A percentile compares a stretch with the other conserved stretches of the same genome.
Evolutionary conservation across 2,797 vertebrate species (phyloP).

Genomic region (Poecilia wingei): DNA sequence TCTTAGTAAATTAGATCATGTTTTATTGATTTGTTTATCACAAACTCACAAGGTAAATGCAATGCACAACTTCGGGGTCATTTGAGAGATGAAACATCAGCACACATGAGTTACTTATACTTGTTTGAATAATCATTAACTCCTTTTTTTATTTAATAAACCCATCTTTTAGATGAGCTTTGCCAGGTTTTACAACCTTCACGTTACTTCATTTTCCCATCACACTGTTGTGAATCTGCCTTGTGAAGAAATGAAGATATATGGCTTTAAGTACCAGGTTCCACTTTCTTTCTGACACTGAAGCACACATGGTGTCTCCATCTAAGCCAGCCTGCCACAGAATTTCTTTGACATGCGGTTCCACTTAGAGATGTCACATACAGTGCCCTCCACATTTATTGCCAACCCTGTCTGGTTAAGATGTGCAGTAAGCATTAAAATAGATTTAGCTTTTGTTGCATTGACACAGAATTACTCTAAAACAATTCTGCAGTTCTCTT

Average conservation of each 20-base stretch:
- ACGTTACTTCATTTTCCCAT: neutral
- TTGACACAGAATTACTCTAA: neutral
- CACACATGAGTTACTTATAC: slow-evolving; percentile 18
- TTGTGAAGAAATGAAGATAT: neutral
- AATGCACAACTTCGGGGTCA: slow-evolving; percentile 45
- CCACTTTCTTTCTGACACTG: neutral
- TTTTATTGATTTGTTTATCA: slow-evolving; percentile 50
- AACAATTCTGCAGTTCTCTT: neutral
- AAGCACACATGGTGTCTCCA: neutral
- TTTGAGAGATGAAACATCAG: slow-evolving; percentile 43
- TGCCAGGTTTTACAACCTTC: neutral
- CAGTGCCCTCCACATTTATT: neutral
- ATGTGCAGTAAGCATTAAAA: neutral
- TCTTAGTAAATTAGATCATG: slow-evolving; percentile 24
- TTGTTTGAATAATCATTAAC: slow-evolving; percentile 40
- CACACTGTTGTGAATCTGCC: neutral
- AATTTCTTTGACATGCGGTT: neutral
- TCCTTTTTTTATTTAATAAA: slow-evolving; percentile 44
- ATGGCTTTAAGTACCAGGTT: neutral
- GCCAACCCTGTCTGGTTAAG: neutral
- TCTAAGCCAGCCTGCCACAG: neutral
- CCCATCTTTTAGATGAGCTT: slow-evolving; percentile 22
- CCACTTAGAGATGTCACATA: neutral
- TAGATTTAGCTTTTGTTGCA: neutral
- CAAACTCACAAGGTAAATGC: slow-evolving; percentile 44